These are phyloP conservation scores for Stigmatopora nigra DNA, from an alignment of 2,113 vertebrate genomes.

Conservation along the genomic window DNA sequence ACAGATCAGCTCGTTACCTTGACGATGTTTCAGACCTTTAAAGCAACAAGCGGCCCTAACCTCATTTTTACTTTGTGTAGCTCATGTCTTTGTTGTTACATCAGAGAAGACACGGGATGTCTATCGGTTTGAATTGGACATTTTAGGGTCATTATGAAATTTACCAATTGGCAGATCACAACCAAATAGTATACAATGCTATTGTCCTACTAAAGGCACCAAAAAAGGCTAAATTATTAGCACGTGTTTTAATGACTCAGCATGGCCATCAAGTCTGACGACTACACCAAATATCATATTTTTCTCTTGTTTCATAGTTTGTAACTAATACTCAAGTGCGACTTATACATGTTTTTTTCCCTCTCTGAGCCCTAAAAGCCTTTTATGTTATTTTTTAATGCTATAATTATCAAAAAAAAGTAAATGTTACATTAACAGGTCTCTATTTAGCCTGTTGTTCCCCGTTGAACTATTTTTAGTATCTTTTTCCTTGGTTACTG, in stretches of 20 bases:
- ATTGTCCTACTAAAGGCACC: not conserved
- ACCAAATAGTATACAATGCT: too few relatives aligned
- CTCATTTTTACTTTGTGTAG: not conserved
- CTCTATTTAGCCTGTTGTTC: too few relatives aligned
- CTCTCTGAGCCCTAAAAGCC: too few relatives aligned
- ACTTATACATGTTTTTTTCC: too few relatives aligned
- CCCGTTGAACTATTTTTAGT: too few relatives aligned
- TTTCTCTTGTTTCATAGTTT: too few relatives aligned
- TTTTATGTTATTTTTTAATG: too few relatives aligned
- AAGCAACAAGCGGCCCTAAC: not conserved
- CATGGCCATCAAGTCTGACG: not conserved
- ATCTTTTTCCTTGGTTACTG: too few relatives aligned
- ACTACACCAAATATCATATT: not conserved
- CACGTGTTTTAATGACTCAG: not conserved
- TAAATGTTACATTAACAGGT: too few relatives aligned
- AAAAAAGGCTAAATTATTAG: not conserved
- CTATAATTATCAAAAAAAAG: too few relatives aligned
- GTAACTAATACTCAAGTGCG: too few relatives aligned
- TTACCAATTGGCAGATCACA: not conserved
- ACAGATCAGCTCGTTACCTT: slow-evolving; percentile 28
- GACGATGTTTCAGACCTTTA: not conserved
- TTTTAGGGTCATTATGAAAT: not conserved
- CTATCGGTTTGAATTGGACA: not conserved
- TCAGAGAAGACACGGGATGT: not conserved
- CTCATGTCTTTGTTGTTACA: not conserved